Evolutionary conservation across 2,888 invertebrate genomes (phyloP).

Genomic region (Ormyrus nitidulus): DNA sequence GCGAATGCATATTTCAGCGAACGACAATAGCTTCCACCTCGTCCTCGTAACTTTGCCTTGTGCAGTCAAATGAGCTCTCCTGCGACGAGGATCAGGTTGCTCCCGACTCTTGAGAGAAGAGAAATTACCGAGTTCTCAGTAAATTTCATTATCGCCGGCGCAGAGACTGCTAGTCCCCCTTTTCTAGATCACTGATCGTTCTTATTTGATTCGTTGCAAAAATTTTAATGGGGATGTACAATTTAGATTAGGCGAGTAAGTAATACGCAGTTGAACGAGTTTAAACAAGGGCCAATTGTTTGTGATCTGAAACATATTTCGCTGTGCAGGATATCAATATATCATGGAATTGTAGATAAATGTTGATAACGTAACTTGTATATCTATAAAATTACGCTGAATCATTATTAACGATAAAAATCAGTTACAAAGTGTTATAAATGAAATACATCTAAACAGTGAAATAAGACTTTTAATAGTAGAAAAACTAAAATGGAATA

Average conservation of each 20-base stretch:
- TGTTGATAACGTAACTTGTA: too few species aligned
- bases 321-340: too few species aligned
- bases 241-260: too few species aligned
- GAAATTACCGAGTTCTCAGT: constrained; percentile 45
- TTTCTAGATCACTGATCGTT: neutral
- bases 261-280: too few species aligned
- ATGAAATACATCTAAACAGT: too few species aligned
- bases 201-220: neutral
- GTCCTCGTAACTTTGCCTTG: constrained; percentile 43
- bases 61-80: constrained; percentile 44
- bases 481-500: constrained; percentile 35
- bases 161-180: constrained; percentile 40
- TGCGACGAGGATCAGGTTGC: constrained; percentile 27
- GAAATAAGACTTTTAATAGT: neutral
- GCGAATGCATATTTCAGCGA: constrained; percentile 30
- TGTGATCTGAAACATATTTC: too few species aligned
- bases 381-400: too few species aligned
- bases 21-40: constrained; percentile 34
- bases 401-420: too few species aligned
- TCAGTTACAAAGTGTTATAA: too few species aligned
- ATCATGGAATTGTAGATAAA: too few species aligned
- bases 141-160: constrained; percentile 49
- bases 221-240: too few species aligned
- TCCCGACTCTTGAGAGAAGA: constrained; percentile 30
- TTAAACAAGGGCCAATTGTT: too few species aligned